Base-by-base conservation (phyloP, 2,113 vertebrate genomes). In the Dasyurus viverrinus region DNA sequence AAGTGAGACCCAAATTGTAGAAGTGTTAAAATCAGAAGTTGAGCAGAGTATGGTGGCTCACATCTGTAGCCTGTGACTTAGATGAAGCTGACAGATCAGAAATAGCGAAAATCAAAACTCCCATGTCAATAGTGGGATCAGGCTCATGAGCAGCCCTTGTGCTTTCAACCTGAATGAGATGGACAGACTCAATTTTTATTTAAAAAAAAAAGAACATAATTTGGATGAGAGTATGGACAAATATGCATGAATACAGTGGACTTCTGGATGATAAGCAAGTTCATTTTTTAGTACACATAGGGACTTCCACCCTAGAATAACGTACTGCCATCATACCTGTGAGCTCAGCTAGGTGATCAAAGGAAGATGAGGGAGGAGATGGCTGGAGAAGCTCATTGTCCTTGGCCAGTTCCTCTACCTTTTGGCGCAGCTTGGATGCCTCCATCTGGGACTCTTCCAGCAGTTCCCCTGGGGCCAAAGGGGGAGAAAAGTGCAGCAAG, bases 401-500 rank as follows among this genome's bases (percentile, higher is more conserved):
- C 95, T 99, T 99, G 94, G 99, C 99, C 0, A 99, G 99, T 89
- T 99, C 99, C 97, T 99, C 99, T 0, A 99, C 99, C 92, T 99
- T 99, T 98, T 99, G 99, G 3, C 99, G 98, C 55, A 99, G 99
- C 95, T 98, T 99, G 0, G 99, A 99, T 0, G 99, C 99, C 97
- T 99, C 99, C 0, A 99, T 98, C 93, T 99, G 99, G 36, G 99
- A 99, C 97, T 99, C 99, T 95, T 99, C 99, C 98, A 99, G 98
- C 94, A 99, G 98, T 94, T 99, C 99, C 90, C 99, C 99, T 99
- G 96, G 93, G 94, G 96, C 95, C 57, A 95, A 96, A 0, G 22
- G 52, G 93, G 36, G 8, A 14, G 30, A 68, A 7, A 92, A 54
- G 52, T 42, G 54, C 54, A 90, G 90, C 8, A 50, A n/a, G 47